Evolutionary conservation across 1,140 invertebrate species (phyloP).

Genomic region (Bombus confusus): DNA sequence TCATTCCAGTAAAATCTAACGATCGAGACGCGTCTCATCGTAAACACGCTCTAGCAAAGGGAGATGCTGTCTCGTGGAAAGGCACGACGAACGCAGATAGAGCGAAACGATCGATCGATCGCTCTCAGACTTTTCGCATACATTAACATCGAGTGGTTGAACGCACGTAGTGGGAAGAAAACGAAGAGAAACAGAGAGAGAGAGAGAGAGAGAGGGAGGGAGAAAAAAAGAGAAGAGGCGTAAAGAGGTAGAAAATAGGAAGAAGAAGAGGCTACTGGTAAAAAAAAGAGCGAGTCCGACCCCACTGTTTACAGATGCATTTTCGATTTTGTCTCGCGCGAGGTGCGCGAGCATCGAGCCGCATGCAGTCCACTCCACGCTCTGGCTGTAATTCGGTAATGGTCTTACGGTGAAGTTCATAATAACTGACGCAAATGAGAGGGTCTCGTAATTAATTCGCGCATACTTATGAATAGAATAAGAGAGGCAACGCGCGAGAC

Average conservation of each 20-base stretch:
- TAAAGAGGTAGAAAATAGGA: neutral
- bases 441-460: conserved; percentile 62
- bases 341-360: conserved; percentile 15
- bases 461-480: conserved; percentile 42
- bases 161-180: neutral
- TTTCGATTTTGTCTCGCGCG: conserved; percentile 24
- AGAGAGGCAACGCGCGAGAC: neutral
- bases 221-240: neutral
- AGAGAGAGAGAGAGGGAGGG: too few relatives aligned
- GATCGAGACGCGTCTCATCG: neutral
- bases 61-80: neutral
- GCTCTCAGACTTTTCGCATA: conserved; percentile 25
- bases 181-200: neutral
- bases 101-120: conserved; percentile 27
- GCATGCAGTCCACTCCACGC: neutral
- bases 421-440: conserved; percentile 67
- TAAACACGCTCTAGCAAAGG: neutral
- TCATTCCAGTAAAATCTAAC: neutral
- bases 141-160: conserved; percentile 6
- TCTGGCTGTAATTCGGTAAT: conserved; percentile 60
- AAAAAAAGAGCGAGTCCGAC: neutral
- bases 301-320: neutral
- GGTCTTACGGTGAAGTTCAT: conserved; percentile 59
- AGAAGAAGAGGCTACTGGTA: neutral
- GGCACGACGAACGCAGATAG: neutral